Percentiles rank a stretch among this genome's conserved stretches.
Conservation (phyloP, 2,888 invertebrate species). For the Acrobasis suavella region DNA sequence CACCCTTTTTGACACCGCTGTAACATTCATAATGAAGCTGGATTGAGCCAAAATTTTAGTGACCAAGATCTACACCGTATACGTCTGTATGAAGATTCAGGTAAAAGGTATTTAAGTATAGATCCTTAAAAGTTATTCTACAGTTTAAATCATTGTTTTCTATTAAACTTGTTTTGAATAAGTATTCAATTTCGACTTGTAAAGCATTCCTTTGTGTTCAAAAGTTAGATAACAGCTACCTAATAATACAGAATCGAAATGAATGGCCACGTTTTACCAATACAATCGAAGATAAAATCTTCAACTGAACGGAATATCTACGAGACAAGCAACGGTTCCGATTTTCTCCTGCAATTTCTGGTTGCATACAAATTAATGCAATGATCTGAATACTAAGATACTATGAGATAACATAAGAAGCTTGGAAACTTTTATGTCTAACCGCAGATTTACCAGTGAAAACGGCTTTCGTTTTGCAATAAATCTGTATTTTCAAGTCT, state of each 20-base stretch:
- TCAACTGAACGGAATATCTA: neutral
- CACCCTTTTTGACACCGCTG: too few species aligned
- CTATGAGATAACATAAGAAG: conserved; percentile 1
- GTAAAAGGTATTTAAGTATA: too few species aligned
- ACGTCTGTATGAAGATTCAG: too few species aligned
- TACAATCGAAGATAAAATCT: conserved; percentile 10
- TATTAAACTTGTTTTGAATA: too few species aligned
- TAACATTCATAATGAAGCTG: too few species aligned
- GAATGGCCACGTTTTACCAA: neutral
- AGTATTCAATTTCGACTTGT: too few species aligned
- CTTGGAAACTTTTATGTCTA: conserved; percentile 3
- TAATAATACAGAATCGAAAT: neutral
- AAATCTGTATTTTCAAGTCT: neutral
- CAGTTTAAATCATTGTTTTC: too few species aligned
- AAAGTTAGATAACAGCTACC: neutral
- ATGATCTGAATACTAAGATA: conserved; percentile 20
- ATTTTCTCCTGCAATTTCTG: conserved; percentile 13
- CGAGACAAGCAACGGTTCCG: conserved; percentile 6
- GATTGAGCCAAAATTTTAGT: too few species aligned
- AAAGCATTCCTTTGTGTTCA: too few species aligned
- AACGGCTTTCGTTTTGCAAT: conserved; percentile 2
- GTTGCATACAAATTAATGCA: conserved; percentile 21
- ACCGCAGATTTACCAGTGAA: conserved; percentile 12
- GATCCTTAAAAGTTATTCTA: too few species aligned
- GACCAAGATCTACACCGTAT: too few species aligned